Percentiles rank a stretch among this genome's conserved stretches.
phyloP scores from a whole-genome alignment of 1,140 invertebrate species.

The Nomia melanderi region DNA sequence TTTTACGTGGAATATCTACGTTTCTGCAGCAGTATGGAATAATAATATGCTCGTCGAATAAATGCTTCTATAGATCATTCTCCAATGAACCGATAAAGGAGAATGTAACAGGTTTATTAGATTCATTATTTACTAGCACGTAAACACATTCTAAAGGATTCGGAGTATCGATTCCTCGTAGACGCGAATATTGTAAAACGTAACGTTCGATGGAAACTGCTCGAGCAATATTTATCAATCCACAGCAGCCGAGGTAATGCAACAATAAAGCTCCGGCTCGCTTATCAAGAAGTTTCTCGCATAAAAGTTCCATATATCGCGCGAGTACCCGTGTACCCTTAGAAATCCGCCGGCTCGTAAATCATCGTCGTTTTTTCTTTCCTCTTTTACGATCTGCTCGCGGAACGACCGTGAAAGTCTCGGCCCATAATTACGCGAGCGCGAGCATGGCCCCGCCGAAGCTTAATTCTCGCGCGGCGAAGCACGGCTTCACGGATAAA shows the following conservation, averaged over 20 bases:
- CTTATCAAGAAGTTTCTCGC: not conserved
- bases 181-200: no score
- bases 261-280: not conserved
- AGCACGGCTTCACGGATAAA: slow-evolving; percentile 13
- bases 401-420: not conserved
- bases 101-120: no score
- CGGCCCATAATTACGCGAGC: slow-evolving; percentile 19
- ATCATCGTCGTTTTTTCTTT: not conserved
- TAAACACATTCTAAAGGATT: no score
- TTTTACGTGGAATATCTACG: no score
- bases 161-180: no score
- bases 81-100: no score
- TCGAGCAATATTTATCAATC: not conserved
- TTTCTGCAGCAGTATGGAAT: no score
- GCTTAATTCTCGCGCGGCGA: not conserved
- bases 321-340: not conserved
- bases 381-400: not conserved
- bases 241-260: not conserved
- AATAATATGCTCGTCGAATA: no score
- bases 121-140: no score
- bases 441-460: no score
- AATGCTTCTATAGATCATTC: no score
- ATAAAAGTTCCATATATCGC: not conserved
- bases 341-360: not conserved
- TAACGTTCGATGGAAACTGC: no score